A percentile compares a stretch with the other conserved stretches of the same genome.
Evolutionary conservation across 2,113 vertebrate genomes (phyloP).

Genomic region (Gopherus flavomarginatus): DNA sequence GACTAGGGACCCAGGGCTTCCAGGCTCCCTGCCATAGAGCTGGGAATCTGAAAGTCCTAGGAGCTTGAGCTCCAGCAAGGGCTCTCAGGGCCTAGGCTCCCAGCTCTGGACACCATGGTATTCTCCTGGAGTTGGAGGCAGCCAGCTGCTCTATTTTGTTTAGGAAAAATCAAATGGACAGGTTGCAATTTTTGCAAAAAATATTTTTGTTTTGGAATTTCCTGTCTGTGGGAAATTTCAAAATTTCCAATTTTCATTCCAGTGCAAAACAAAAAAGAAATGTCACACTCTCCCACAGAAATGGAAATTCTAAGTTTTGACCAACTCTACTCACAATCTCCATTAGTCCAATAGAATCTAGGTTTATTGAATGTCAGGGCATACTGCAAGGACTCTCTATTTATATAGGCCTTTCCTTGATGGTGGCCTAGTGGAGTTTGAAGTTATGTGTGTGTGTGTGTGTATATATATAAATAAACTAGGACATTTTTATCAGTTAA

Average conservation of each 20-base stretch:
- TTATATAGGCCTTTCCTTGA: too few species aligned
- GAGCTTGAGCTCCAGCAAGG: neutral
- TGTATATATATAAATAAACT: neutral
- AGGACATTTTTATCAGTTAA: neutral
- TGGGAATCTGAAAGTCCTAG: neutral
- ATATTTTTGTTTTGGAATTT: neutral
- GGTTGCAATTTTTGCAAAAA: neutral
- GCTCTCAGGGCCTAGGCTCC: neutral
- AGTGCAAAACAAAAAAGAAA: neutral
- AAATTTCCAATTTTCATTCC: neutral
- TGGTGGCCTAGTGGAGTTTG: too few species aligned
- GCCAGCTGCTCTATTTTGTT: neutral
- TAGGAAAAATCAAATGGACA: neutral
- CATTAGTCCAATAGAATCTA: neutral
- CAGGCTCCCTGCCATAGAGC: neutral
- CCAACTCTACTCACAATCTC: neutral
- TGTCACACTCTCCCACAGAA: neutral
- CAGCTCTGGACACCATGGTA: neutral
- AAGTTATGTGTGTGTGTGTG: neutral
- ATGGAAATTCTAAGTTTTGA: too few species aligned
- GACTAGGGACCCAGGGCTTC: neutral
- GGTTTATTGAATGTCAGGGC: neutral
- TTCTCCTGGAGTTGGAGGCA: neutral
- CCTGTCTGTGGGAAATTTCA: neutral
- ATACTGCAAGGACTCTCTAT: neutral